phyloP scores from a whole-genome alignment of 30 jellyfish, hydroid and myxozoan genomes.

The Cassiopea xamachana region DNA sequence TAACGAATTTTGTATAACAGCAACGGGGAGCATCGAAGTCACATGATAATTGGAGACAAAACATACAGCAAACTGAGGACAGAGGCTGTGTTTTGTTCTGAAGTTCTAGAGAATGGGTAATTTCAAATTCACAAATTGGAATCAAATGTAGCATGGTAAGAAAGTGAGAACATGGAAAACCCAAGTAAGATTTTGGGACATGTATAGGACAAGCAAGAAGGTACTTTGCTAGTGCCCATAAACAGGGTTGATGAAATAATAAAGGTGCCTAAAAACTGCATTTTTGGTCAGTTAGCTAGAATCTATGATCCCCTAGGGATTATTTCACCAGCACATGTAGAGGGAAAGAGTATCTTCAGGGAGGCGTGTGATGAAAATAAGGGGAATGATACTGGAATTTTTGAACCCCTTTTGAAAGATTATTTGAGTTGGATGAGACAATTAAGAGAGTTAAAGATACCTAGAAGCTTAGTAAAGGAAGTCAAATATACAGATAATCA shows the following conservation, averaged over 20 bases:
- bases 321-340: no score
- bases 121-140: constrained; percentile 57
- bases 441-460: no score
- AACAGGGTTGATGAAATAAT: background rate
- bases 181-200: constrained; percentile 27
- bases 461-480: no score
- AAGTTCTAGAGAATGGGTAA: constrained; percentile 29
- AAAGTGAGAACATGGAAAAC: constrained; percentile 34
- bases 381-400: no score
- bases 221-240: background rate
- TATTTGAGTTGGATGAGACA: no score
- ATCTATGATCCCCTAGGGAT: no score
- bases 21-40: background rate
- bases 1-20: background rate
- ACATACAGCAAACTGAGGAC: background rate
- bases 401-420: no score
- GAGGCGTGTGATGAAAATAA: no score
- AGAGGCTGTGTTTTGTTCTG: background rate
- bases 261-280: no score
- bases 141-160: constrained; percentile 19
- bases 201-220: constrained; percentile 10
- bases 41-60: background rate
- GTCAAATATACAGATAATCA: no score
- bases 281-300: no score
- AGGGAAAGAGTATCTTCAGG: no score